phyloP scores from a whole-genome alignment of 1,140 invertebrate genomes.

The Rhagoletis pomonella region DNA sequence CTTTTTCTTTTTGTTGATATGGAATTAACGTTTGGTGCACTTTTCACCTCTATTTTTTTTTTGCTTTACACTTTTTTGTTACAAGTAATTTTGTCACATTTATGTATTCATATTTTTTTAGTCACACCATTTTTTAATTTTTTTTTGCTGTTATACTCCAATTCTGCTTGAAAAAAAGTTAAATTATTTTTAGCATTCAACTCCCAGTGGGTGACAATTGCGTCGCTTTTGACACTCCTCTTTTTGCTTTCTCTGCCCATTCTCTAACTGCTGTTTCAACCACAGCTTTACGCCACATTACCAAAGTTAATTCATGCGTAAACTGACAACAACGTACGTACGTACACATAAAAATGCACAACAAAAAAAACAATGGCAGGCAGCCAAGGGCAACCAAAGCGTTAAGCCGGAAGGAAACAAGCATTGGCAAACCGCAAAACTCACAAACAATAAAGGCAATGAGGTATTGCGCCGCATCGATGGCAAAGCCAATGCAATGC shows the following conservation, averaged over 20 bases:
- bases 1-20: not conserved
- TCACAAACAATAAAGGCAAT: constrained; percentile 54
- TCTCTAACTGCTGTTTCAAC: not conserved
- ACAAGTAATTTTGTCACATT: not conserved
- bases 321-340: constrained; percentile 13
- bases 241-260: not conserved
- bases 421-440: constrained; percentile 51
- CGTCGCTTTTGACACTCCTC: not conserved
- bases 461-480: constrained; percentile 27
- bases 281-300: constrained; percentile 44
- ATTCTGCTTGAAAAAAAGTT: not conserved
- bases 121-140: not conserved
- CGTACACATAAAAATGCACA: not conserved
- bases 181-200: constrained; percentile 11
- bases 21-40: too few species aligned
- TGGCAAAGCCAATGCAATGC: constrained; percentile 19
- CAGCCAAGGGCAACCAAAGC: constrained; percentile 46
- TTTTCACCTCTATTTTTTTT: not conserved
- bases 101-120: not conserved
- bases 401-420: constrained; percentile 54
- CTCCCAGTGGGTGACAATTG: not conserved
- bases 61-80: not conserved
- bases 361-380: not conserved
- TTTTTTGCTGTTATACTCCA: not conserved
- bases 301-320: constrained; percentile 53